Evolutionary conservation across 2,797 vertebrate genomes (phyloP).

Genomic region (Galaxias olidus): DNA sequence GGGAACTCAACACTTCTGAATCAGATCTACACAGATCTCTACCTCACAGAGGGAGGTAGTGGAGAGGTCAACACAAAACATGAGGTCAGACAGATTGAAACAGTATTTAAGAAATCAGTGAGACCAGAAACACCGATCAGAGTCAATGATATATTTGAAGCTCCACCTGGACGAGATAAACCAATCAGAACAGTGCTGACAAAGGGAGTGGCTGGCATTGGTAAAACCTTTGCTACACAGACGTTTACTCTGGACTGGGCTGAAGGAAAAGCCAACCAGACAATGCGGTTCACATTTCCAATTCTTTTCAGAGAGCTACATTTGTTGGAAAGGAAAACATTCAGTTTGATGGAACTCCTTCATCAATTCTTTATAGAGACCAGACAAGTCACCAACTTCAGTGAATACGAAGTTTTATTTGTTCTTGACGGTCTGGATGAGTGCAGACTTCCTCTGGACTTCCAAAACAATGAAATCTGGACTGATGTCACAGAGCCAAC

Average conservation of each 20-base stretch:
- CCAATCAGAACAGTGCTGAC: slow-evolving; percentile 15
- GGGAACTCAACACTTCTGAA: no score
- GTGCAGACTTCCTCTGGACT: no score
- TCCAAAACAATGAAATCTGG: no score
- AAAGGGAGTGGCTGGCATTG: no score
- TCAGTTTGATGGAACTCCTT: slow-evolving; percentile 17
- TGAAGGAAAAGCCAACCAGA: neutral
- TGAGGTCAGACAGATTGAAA: slow-evolving; percentile 27
- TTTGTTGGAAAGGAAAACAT: neutral
- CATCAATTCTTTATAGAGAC: neutral
- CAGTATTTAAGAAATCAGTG: no score
- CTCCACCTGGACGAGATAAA: neutral
- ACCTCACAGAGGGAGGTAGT: no score
- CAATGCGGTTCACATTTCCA: slow-evolving; percentile 8
- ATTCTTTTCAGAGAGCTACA: slow-evolving; percentile 8
- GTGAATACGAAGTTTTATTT: slow-evolving; percentile 9
- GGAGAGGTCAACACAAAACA: slow-evolving; percentile 13
- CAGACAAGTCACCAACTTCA: neutral
- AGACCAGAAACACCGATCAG: no score
- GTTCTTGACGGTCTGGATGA: no score
- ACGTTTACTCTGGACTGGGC: slow-evolving; percentile 4
- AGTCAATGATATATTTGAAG: slow-evolving; percentile 12
- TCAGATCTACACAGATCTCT: slow-evolving; percentile 4
- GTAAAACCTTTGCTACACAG: neutral
- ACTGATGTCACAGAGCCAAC: no score